Base-by-base conservation (phyloP, 2,797 vertebrate genomes). In the Capromys pilorides region DNA sequence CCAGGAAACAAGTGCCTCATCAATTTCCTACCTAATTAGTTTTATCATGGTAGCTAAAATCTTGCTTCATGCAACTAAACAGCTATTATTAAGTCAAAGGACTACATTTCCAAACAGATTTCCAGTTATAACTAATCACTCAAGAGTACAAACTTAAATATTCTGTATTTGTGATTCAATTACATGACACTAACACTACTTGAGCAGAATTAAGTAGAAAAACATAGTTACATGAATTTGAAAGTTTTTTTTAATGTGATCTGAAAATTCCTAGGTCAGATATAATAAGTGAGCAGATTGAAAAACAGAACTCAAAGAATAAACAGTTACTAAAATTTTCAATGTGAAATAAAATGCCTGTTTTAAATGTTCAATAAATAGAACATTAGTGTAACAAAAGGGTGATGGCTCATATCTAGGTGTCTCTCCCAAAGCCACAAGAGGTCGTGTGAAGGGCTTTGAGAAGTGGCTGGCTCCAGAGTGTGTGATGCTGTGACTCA, bases 91-190 rank as follows among this genome's bases (percentile, higher is more conserved):
- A 96, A 93, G 51, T 51, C 79, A 75, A 92, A 39, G 45, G 36
- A 41, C 24, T 86, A 10, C 57, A 91, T 69, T 94, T 96, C 73
- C 57, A 45, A 83, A 89, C 33, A 80, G 57, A 95, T 86, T 75
- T 85, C 86, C 80, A 73, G 73, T 57, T 86, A 75, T 14, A 96
- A 41, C 39, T 79, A 78, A 93, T 79, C 62, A 91, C 45, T 73
- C 61, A 54, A 77, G 26, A 82, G 61, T 51, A 1, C 12, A 91
- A 90, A 91, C 36, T 86, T 88, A 94, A 86, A 54, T 66, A 87
- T 81, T 94, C 41, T 59, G 0, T 89, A 82, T 57, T 71, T 82
- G 51, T 83, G 67, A 91, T 75, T 96, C 71, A 96, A 97, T 62
- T 84, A 61, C 24, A 83, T 33, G 64, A 88, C 2, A 62, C 21